A percentile compares a stretch with the other conserved stretches of the same genome.
phyloP scores from a whole-genome alignment of 2,797 vertebrate genomes.

The Graptemys geographica region DNA sequence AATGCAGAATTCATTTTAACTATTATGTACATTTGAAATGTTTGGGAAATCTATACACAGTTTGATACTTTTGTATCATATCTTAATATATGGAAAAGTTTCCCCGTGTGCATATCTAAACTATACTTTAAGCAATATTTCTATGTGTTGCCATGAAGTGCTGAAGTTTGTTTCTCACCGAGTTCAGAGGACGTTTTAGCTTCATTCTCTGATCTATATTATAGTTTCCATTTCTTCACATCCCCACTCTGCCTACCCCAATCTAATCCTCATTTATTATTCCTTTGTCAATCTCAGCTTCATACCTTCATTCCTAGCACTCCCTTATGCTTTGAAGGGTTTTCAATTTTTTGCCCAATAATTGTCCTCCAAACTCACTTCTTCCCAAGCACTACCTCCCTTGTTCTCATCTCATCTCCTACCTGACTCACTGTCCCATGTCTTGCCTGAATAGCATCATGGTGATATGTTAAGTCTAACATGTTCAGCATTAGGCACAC shows the following conservation, averaged over 20 bases:
- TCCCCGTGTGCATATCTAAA: not conserved
- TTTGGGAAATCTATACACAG: not conserved
- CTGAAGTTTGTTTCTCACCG: conserved; percentile 24
- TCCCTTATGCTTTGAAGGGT: not conserved
- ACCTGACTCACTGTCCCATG: not conserved
- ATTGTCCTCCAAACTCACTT: not conserved
- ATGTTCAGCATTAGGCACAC: not conserved
- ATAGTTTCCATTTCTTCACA: not conserved
- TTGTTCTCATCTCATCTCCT: conserved; percentile 21
- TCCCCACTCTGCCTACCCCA: not conserved
- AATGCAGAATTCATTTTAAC: no score
- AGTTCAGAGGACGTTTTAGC: not conserved
- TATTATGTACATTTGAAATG: not conserved
- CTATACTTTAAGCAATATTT: not conserved
- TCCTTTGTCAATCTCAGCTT: not conserved
- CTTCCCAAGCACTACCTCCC: conserved; percentile 1
- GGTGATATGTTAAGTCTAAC: no score
- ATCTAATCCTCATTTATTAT: not conserved
- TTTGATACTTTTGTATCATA: not conserved
- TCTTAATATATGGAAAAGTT: not conserved
- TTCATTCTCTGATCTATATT: not conserved
- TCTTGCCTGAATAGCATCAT: not conserved
- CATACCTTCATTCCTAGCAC: not conserved
- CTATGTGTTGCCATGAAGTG: not conserved
- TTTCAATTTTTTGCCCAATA: not conserved